phyloP scores from a whole-genome alignment of 1,140 invertebrate species.

The Zaprionus ornatus region DNA sequence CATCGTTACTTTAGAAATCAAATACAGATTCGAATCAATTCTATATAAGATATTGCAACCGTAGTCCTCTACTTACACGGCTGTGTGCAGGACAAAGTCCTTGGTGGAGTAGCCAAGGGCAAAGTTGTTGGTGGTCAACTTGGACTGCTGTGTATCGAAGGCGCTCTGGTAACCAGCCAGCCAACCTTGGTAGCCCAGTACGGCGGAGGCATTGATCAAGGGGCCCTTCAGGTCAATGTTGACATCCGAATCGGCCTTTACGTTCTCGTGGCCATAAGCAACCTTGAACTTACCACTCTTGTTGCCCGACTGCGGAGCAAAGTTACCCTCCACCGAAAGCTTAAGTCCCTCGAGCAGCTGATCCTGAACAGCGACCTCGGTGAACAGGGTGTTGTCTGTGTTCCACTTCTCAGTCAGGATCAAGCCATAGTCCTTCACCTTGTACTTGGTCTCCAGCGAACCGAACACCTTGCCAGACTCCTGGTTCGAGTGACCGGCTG shows the following conservation, averaged over 20 bases:
- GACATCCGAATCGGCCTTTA: slow-evolving; percentile 94
- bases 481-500: slow-evolving; percentile 93
- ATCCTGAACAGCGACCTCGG: slow-evolving; percentile 96
- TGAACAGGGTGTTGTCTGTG: slow-evolving; percentile 97
- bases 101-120: slow-evolving; percentile 94
- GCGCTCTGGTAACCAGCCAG: slow-evolving; percentile 95
- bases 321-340: slow-evolving; percentile 94
- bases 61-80: slow-evolving; percentile 90
- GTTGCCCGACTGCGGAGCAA: slow-evolving; percentile 96
- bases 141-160: slow-evolving; percentile 95
- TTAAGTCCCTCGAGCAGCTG: slow-evolving; percentile 96
- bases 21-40: not conserved
- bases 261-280: slow-evolving; percentile 93
- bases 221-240: slow-evolving; percentile 95
- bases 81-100: slow-evolving; percentile 96
- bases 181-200: slow-evolving; percentile 96
- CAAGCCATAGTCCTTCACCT: slow-evolving; percentile 95
- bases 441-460: slow-evolving; percentile 97
- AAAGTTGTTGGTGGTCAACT: slow-evolving; percentile 97
- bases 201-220: slow-evolving; percentile 91
- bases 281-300: slow-evolving; percentile 95
- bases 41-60: not conserved
- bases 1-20: slow-evolving; percentile 91
- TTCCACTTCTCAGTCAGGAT: slow-evolving; percentile 99
- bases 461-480: slow-evolving; percentile 96